These are phyloP conservation scores for Spilogale gracilis DNA, from an alignment of 2,113 vertebrate genomes.

Conservation along the genomic window DNA sequence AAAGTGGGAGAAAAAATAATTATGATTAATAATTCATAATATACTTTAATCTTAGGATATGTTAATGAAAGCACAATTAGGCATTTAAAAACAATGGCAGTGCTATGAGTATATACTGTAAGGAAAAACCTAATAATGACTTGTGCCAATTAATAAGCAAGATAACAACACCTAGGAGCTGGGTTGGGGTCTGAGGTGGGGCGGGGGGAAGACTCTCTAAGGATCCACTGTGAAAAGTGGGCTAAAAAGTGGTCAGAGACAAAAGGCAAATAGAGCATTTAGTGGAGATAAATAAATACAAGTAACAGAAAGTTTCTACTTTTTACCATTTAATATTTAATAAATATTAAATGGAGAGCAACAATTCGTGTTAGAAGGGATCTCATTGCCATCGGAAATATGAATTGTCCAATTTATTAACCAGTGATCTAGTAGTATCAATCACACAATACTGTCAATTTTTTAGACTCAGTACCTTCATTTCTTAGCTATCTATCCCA, in stretches of 20 bases:
- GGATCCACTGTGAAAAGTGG: background rate
- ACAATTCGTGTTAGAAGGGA: background rate
- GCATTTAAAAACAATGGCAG: background rate
- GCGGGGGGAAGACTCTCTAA: background rate
- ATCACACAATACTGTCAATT: background rate
- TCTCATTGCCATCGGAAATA: background rate
- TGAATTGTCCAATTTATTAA: background rate
- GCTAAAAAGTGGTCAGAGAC: background rate
- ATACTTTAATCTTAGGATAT: background rate
- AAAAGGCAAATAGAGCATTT: background rate
- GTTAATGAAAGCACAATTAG: background rate
- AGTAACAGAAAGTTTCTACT: background rate
- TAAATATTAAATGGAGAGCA: background rate
- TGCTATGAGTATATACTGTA: background rate
- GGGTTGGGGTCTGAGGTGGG: rapidly evolving
- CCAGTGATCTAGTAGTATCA: too few relatives aligned
- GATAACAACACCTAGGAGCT: background rate
- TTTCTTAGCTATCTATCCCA: background rate
- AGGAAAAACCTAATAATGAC: background rate
- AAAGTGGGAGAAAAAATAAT: background rate
- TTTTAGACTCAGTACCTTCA: background rate
- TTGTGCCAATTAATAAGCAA: background rate
- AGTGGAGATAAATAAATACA: background rate
- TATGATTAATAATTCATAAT: background rate
- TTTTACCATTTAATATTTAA: background rate